These are phyloP conservation scores for Drosophila miranda DNA, from an alignment of 1,140 invertebrate species.

Conservation along the genomic window DNA sequence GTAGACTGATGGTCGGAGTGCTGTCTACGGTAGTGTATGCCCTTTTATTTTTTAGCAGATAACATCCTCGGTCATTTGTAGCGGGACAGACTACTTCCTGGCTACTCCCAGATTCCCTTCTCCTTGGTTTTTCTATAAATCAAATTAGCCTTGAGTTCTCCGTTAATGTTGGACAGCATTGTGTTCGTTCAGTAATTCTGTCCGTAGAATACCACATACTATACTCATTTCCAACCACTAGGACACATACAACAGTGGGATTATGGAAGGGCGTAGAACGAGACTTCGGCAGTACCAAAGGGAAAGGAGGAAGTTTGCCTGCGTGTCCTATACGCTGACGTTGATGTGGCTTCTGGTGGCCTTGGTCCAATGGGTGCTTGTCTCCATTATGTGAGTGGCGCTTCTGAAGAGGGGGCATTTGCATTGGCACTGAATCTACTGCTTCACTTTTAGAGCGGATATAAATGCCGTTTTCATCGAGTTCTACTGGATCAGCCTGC, in stretches of 20 bases:
- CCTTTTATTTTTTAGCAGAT: too few relatives aligned
- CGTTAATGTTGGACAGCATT: background rate
- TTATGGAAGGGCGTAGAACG: slow-evolving; percentile 45
- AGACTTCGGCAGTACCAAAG: slow-evolving; percentile 32
- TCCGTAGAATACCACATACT: too few relatives aligned
- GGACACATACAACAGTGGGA: background rate
- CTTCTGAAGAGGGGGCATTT: too few relatives aligned
- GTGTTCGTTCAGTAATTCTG: too few relatives aligned
- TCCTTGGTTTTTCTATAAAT: background rate
- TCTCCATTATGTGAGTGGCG: slow-evolving; percentile 44
- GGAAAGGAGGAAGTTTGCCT: slow-evolving; percentile 53
- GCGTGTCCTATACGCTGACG: slow-evolving; percentile 45
- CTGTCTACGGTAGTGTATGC: too few relatives aligned
- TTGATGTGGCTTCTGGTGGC: slow-evolving; percentile 43
- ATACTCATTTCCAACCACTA: too few relatives aligned
- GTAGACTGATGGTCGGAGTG: too few relatives aligned
- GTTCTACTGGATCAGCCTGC: slow-evolving; percentile 40
- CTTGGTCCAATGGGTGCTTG: slow-evolving; percentile 41
- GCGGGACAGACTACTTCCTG: too few relatives aligned
- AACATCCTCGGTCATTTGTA: too few relatives aligned
- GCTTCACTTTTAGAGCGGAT: slow-evolving; percentile 2
- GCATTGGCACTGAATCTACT: background rate
- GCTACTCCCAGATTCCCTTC: too few relatives aligned
- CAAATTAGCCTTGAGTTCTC: slow-evolving; percentile 12
- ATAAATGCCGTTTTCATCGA: background rate